These are phyloP conservation scores for Clupea harengus DNA, from an alignment of 2,113 vertebrate species.

Conservation along the genomic window DNA sequence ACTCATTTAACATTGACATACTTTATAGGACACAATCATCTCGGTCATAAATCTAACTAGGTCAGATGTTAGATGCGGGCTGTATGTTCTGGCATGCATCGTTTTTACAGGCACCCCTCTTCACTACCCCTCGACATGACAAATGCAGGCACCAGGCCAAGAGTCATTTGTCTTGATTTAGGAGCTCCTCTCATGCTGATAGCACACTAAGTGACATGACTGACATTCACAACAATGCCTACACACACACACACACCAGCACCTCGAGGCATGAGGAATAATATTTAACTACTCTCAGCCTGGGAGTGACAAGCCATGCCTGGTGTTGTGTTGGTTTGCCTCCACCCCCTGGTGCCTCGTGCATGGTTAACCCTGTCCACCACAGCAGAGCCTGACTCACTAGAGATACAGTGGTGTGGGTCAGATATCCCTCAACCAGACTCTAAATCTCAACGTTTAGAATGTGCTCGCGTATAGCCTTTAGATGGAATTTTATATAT, in stretches of 20 bases:
- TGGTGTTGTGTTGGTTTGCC: slow-evolving; percentile 20
- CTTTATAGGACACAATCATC: slow-evolving; percentile 27
- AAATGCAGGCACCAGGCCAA: slow-evolving; percentile 58
- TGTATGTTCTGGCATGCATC: slow-evolving; percentile 37
- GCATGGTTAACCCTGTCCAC: slow-evolving; percentile 27
- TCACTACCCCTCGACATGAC: slow-evolving; percentile 35
- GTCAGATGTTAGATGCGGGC: slow-evolving; percentile 29
- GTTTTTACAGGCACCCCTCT: slow-evolving; percentile 26
- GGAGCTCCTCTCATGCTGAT: slow-evolving; percentile 40
- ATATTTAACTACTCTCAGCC: slow-evolving; percentile 44
- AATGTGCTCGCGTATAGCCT: not conserved
- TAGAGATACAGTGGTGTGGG: not conserved
- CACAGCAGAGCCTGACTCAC: not conserved
- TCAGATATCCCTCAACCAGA: not conserved
- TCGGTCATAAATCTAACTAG: slow-evolving; percentile 31
- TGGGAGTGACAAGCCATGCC: slow-evolving; percentile 22
- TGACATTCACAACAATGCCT: slow-evolving; percentile 64
- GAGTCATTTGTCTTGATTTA: slow-evolving; percentile 60
- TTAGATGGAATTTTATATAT: not conserved
- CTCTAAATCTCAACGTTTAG: not conserved
- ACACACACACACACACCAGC: slow-evolving; percentile 13
- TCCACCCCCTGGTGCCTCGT: not conserved
- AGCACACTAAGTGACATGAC: slow-evolving; percentile 49
- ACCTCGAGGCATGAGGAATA: slow-evolving; percentile 48
- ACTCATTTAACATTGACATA: not conserved